These are phyloP conservation scores for Liopterus haemorrhoidalis DNA, from an alignment of 2,888 invertebrate species.

Conservation along the genomic window DNA sequence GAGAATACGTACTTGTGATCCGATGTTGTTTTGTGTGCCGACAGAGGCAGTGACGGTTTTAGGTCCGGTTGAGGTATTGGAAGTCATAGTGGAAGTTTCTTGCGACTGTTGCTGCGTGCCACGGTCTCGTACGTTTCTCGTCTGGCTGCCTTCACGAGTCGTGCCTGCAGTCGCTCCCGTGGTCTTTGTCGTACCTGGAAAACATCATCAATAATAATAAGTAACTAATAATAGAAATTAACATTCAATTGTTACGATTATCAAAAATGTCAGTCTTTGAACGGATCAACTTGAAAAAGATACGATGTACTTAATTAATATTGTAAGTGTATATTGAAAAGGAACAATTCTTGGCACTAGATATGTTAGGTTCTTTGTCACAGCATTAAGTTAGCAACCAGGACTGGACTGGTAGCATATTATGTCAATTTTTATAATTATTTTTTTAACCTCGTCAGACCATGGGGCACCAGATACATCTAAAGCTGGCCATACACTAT, in stretches of 20 bases:
- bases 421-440: too few species aligned
- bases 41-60: slow-evolving; percentile 62
- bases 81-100: slow-evolving; percentile 63
- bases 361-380: too few species aligned
- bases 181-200: slow-evolving; percentile 44
- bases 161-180: slow-evolving; percentile 21
- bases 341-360: too few species aligned
- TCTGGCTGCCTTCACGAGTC: slow-evolving; percentile 37
- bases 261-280: not conserved
- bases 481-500: too few species aligned
- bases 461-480: too few species aligned
- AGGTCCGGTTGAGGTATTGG: slow-evolving; percentile 57
- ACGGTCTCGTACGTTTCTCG: slow-evolving; percentile 43
- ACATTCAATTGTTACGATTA: not conserved
- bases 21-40: slow-evolving; percentile 65
- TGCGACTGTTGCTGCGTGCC: slow-evolving; percentile 63
- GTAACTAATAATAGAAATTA: not conserved
- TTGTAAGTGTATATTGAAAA: not conserved
- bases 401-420: too few species aligned
- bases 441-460: too few species aligned
- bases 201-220: not conserved
- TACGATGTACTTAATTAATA: not conserved
- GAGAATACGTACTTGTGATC: slow-evolving; percentile 52
- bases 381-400: too few species aligned
- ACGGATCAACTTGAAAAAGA: not conserved